A percentile compares a stretch with the other conserved stretches of the same genome.
These are phyloP conservation scores for Sinella curviseta DNA, from an alignment of 1,140 invertebrate species.

Conservation along the genomic window DNA sequence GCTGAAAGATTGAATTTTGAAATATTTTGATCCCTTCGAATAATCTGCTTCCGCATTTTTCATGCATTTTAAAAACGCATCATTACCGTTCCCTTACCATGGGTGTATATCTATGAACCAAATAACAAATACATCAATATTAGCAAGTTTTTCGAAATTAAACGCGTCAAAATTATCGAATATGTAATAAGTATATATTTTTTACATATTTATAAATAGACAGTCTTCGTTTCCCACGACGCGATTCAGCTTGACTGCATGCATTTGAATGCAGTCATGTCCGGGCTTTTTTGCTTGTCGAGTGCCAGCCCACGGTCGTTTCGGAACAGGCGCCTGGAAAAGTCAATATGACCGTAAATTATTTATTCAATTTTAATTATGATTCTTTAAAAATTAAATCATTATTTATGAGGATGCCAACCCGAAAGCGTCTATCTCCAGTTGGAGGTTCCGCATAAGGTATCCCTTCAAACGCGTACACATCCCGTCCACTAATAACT, in stretches of 20 bases:
- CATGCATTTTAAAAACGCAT: no score
- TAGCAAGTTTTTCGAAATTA: no score
- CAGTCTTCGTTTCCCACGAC: neutral
- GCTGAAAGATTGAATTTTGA: neutral
- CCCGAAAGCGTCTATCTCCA: conserved; percentile 55
- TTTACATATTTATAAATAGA: neutral
- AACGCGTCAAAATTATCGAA: no score
- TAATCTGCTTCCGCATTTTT: no score
- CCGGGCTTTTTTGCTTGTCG: conserved; percentile 19
- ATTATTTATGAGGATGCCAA: neutral
- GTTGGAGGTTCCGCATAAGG: conserved; percentile 60
- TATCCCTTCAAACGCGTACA: conserved; percentile 49
- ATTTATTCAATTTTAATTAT: neutral
- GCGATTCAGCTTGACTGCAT: conserved; percentile 23
- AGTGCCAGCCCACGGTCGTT: conserved; percentile 34
- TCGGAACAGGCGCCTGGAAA: conserved; percentile 25
- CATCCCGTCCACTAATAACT: conserved; percentile 53
- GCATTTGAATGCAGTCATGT: conserved; percentile 37
- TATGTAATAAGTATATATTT: no score
- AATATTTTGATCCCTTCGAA: no score
- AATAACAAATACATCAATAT: no score
- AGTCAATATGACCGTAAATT: neutral
- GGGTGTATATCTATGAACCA: no score
- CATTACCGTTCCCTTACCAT: neutral
- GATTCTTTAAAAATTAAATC: no score